Percentiles rank a stretch among this genome's conserved stretches.
These are phyloP conservation scores for Chymomyza caudatula DNA, from an alignment of 2,888 invertebrate species.

Conservation along the genomic window DNA sequence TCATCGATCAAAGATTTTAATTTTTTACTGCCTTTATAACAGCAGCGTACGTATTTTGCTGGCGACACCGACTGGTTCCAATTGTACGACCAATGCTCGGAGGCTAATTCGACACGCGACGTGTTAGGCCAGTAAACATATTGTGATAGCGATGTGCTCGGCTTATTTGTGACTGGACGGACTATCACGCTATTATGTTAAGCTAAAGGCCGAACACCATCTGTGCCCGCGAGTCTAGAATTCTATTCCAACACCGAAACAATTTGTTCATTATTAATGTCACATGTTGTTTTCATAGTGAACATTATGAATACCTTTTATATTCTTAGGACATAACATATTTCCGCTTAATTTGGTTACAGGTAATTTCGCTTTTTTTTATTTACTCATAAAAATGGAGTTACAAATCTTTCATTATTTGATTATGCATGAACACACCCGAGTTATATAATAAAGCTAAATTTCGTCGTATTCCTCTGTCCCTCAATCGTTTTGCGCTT, in stretches of 20 bases:
- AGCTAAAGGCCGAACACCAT: neutral
- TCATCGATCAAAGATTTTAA: too few relatives aligned
- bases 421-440: neutral
- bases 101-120: conserved; percentile 43
- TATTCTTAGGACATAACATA: neutral
- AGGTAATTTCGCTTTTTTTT: neutral
- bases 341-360: neutral
- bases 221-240: neutral
- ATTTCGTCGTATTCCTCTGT: neutral
- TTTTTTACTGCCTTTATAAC: too few relatives aligned
- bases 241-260: neutral
- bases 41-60: too few relatives aligned
- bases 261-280: neutral
- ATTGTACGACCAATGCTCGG: conserved; percentile 9
- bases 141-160: conserved; percentile 11
- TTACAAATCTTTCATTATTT: neutral
- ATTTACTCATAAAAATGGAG: neutral
- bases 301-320: neutral
- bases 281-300: neutral
- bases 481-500: neutral
- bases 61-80: conserved; percentile 16
- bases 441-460: neutral
- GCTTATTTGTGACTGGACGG: neutral
- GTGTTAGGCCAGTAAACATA: conserved; percentile 32
- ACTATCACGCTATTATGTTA: neutral